A percentile compares a stretch with the other conserved stretches of the same genome.
phyloP scores from a whole-genome alignment of 1,140 invertebrate genomes.

The Theocolax elegans region DNA sequence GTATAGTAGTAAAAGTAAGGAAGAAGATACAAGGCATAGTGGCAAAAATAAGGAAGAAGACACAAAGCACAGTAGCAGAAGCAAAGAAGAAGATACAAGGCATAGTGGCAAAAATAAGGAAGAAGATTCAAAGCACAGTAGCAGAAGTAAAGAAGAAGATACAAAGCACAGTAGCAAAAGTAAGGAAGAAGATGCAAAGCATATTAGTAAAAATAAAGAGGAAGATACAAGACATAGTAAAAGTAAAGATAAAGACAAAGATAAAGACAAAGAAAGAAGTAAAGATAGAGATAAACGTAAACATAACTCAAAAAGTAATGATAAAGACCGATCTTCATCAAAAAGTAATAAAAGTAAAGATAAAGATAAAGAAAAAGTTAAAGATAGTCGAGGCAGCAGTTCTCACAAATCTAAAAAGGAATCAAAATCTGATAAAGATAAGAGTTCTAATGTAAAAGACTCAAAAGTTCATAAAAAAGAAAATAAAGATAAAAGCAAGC shows the following conservation, averaged over 20 bases:
- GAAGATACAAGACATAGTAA: conserved; percentile 45
- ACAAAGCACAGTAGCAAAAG: conserved; percentile 42
- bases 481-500: conserved; percentile 39
- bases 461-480: conserved; percentile 46
- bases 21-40: conserved; percentile 30
- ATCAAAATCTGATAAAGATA: conserved; percentile 44
- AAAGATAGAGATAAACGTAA: conserved; percentile 46
- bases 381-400: conserved; percentile 40
- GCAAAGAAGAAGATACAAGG: conserved; percentile 38
- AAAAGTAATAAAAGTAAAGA: conserved; percentile 41
- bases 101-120: conserved; percentile 16
- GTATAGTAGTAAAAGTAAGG: conserved; percentile 45
- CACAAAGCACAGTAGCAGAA: conserved; percentile 35
- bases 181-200: conserved; percentile 41
- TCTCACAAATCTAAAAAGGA: conserved; percentile 46
- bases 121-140: conserved; percentile 14
- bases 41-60: conserved; percentile 38
- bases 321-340: conserved; percentile 41
- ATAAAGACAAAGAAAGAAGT: conserved; percentile 44
- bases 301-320: conserved; percentile 44
- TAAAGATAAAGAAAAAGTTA: conserved; percentile 46
- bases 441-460: conserved; percentile 36
- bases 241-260: conserved; percentile 42
- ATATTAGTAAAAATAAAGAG: conserved; percentile 44
- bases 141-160: conserved; percentile 42